Evolutionary conservation across 2,797 vertebrate genomes (phyloP).

Genomic region (Hypotaenidia okinawae): DNA sequence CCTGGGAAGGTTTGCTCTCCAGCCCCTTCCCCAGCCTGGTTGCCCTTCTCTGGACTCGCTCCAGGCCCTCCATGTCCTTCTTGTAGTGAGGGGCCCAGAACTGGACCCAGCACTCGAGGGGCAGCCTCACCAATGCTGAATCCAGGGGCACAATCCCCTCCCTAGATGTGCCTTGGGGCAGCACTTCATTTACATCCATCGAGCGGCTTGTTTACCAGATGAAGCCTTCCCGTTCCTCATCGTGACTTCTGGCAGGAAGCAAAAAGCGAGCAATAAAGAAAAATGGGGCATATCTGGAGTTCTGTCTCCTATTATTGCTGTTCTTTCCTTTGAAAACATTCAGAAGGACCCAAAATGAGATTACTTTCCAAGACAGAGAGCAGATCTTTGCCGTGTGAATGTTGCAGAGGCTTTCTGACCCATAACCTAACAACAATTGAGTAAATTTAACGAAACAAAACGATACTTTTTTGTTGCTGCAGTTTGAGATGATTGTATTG

Average conservation of each 20-base stretch:
- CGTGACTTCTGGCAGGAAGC: not conserved
- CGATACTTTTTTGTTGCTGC: not conserved
- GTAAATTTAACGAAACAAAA: not conserved
- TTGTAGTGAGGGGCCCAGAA: too few species aligned
- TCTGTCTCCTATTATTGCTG: not conserved
- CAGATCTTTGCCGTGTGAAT: not conserved
- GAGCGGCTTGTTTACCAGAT: not conserved
- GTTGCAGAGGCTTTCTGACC: conserved; percentile 7
- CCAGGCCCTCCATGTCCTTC: too few species aligned
- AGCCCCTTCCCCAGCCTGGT: too few species aligned
- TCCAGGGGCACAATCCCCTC: too few species aligned
- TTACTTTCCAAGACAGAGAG: not conserved
- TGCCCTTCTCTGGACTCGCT: too few species aligned
- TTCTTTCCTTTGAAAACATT: not conserved
- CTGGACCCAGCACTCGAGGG: too few species aligned
- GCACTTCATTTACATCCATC: not conserved
- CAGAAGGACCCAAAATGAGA: not conserved
- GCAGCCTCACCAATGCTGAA: too few species aligned
- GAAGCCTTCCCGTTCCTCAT: not conserved
- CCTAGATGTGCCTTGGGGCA: not conserved
- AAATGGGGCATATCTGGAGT: not conserved
- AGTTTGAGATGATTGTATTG: not conserved
- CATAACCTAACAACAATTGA: not conserved
- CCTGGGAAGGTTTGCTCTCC: too few species aligned
- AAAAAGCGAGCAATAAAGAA: not conserved